Percentiles rank a stretch among this genome's conserved stretches.
Conservation (phyloP, 2,888 invertebrate species). For the Norana najaformis region DNA sequence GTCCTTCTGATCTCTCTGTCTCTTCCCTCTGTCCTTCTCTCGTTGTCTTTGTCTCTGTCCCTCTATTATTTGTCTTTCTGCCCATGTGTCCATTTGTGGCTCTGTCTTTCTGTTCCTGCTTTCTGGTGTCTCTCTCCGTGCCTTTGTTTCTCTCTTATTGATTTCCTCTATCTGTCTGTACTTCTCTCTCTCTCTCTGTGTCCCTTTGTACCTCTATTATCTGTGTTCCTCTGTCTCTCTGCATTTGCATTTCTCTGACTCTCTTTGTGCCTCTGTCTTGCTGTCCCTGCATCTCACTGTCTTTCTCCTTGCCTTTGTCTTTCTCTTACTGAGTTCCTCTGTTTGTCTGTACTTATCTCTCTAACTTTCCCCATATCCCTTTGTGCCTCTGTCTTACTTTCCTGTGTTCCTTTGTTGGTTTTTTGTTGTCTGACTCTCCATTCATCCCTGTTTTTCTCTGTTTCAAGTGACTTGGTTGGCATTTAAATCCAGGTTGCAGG, state of each 20-base stretch:
- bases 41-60: not conserved
- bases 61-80: not conserved
- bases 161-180: not conserved
- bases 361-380: too few relatives aligned
- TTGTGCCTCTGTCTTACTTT: too few relatives aligned
- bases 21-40: not conserved
- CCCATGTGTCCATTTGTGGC: not conserved
- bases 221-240: not conserved
- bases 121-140: not conserved
- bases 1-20: not conserved
- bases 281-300: not conserved
- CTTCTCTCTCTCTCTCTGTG: not conserved
- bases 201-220: not conserved
- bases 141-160: not conserved
- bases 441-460: too few relatives aligned
- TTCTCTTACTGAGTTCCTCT: too few relatives aligned
- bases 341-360: too few relatives aligned
- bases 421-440: too few relatives aligned
- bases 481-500: not conserved
- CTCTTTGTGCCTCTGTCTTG: not conserved
- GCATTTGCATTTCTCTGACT: not conserved
- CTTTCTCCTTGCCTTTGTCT: not conserved
- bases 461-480: not conserved
- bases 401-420: too few relatives aligned
- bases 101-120: not conserved